Percentiles rank a stretch among this genome's conserved stretches.
Conservation (phyloP, 2,888 invertebrate genomes). For the Cephus pulcher region DNA sequence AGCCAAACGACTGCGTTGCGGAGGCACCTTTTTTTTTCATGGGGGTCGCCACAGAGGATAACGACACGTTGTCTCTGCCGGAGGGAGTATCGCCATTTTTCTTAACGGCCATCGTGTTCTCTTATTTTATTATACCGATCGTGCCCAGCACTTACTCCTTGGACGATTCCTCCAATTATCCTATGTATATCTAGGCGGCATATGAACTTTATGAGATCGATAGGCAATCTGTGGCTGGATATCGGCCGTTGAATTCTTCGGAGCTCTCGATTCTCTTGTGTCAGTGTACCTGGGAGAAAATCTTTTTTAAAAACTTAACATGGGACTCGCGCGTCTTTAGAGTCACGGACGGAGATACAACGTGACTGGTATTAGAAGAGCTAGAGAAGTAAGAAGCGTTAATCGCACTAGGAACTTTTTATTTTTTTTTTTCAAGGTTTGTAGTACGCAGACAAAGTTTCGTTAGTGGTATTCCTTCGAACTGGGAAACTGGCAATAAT, state of each 20-base stretch:
- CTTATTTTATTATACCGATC: not conserved
- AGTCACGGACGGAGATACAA: not conserved
- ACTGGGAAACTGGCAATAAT: not conserved
- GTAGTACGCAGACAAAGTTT: not conserved
- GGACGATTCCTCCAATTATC: not conserved
- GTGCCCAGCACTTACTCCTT: not conserved
- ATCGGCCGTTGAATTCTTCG: not conserved
- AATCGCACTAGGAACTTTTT: not conserved
- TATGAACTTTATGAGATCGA: not conserved
- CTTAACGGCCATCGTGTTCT: not conserved
- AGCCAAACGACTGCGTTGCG: not conserved
- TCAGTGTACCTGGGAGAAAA: not conserved
- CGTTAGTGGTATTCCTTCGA: not conserved
- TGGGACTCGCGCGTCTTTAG: constrained; percentile 4
- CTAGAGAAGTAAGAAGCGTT: not conserved
- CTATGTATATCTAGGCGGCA: not conserved
- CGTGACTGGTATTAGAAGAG: not conserved
- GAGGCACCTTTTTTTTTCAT: no score
- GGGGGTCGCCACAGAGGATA: not conserved
- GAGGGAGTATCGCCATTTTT: not conserved
- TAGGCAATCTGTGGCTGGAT: not conserved
- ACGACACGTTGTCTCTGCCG: not conserved
- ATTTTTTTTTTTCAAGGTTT: not conserved
- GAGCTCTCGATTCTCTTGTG: not conserved
- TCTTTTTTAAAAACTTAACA: constrained; percentile 8